A percentile compares a stretch with the other conserved stretches of the same genome.
Evolutionary conservation across 1,140 invertebrate genomes (phyloP).

Genomic region (Acromyrmex echinatior): DNA sequence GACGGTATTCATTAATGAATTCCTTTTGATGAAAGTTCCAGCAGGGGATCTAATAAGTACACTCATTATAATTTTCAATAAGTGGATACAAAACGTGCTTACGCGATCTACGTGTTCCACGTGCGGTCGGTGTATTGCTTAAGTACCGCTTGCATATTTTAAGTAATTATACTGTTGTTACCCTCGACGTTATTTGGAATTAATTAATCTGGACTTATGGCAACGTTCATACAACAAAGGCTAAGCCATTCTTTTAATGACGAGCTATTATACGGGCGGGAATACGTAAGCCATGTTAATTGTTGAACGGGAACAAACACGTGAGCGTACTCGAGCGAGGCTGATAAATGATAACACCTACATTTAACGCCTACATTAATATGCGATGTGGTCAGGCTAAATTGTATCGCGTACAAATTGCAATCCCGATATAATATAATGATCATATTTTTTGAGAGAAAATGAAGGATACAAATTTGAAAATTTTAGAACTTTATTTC

Average conservation of each 20-base stretch:
- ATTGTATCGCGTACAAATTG: background rate
- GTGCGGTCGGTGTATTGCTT: background rate
- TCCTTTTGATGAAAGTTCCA: slow-evolving; percentile 3
- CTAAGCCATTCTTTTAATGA: background rate
- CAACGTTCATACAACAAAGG: background rate
- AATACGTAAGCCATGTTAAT: slow-evolving; percentile 21
- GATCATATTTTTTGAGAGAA: no score
- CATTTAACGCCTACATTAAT: slow-evolving; percentile 17
- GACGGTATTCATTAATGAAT: background rate
- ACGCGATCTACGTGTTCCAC: background rate
- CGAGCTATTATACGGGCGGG: background rate
- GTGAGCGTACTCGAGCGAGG: slow-evolving; percentile 12
- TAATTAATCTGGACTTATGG: background rate
- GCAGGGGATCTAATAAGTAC: background rate
- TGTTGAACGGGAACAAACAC: slow-evolving; percentile 25
- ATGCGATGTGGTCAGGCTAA: background rate
- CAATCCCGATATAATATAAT: background rate
- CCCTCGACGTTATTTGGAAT: background rate
- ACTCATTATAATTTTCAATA: background rate
- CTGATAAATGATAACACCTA: slow-evolving; percentile 47
- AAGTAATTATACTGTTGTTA: background rate
- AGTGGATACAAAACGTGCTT: background rate
- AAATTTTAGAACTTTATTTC: no score
- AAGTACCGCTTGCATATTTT: no score
- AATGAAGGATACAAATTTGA: no score